These are phyloP conservation scores for Baccha elongata DNA, from an alignment of 2,888 invertebrate species.

Conservation along the genomic window DNA sequence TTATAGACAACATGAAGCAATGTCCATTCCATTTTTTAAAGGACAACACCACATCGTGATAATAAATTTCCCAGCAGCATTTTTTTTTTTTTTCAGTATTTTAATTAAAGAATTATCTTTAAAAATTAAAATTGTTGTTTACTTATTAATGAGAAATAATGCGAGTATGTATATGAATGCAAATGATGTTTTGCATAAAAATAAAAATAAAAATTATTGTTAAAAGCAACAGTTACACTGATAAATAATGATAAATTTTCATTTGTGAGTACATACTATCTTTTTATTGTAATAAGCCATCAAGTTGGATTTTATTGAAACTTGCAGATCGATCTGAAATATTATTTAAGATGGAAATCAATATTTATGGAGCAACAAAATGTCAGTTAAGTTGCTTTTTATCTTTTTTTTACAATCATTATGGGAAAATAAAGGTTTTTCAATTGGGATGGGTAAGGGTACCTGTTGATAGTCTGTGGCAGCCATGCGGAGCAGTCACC, in stretches of 20 bases:
- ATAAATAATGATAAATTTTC: slow-evolving; percentile 7
- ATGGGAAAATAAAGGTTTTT: too few species aligned
- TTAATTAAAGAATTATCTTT: slow-evolving; percentile 63
- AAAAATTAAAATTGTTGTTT: slow-evolving; percentile 58
- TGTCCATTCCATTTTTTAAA: slow-evolving; percentile 36
- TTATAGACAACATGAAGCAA: slow-evolving; percentile 9
- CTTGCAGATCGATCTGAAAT: background rate
- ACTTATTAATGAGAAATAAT: slow-evolving; percentile 34
- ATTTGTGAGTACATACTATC: background rate
- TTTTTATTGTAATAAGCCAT: slow-evolving; percentile 7
- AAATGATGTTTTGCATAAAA: slow-evolving; percentile 3
- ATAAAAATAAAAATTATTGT: background rate
- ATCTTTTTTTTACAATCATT: too few species aligned
- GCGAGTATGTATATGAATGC: slow-evolving; percentile 12
- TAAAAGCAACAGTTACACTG: slow-evolving; percentile 19
- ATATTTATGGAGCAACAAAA: too few species aligned
- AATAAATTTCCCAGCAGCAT: slow-evolving; percentile 35
- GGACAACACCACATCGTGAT: slow-evolving; percentile 38
- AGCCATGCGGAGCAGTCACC: too few species aligned
- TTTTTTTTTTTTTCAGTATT: slow-evolving; percentile 20
- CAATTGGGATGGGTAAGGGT: too few species aligned
- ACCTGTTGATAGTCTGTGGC: too few species aligned
- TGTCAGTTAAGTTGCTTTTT: too few species aligned
- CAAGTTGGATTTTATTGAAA: slow-evolving; percentile 7
- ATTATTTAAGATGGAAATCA: too few species aligned